These are phyloP conservation scores for Porites lobata DNA, from an alignment of 92 coral and sea anemone species.

Conservation along the genomic window DNA sequence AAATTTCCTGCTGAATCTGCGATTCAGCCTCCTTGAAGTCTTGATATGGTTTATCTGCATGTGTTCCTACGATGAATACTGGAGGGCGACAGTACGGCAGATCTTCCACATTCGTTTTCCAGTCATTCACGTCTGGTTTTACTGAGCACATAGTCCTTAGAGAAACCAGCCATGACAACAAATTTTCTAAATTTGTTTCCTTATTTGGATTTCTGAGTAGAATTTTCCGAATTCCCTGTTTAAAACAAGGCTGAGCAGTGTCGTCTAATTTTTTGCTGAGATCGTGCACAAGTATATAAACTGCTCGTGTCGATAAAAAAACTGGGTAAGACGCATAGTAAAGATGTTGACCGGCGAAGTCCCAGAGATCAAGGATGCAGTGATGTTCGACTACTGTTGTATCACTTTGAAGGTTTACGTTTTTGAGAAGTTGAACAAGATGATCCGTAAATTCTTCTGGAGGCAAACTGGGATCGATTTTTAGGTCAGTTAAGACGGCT, in stretches of 20 bases:
- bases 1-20: slow-evolving; percentile 55
- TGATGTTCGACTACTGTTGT: background rate
- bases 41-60: background rate
- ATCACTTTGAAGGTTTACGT: background rate
- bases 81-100: background rate
- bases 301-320: background rate
- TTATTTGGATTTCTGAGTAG: slow-evolving; percentile 30
- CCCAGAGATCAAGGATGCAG: background rate
- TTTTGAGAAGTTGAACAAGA: background rate
- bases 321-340: background rate
- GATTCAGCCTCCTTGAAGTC: slow-evolving; percentile 26
- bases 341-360: background rate
- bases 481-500: background rate
- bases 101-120: too few species aligned
- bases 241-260: slow-evolving; percentile 70
- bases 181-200: background rate
- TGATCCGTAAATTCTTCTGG: background rate
- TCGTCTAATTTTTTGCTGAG: slow-evolving; percentile 63
- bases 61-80: background rate
- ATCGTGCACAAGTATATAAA: slow-evolving; percentile 47
- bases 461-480: background rate
- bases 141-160: background rate
- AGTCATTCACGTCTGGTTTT: background rate
- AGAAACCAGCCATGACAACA: background rate
- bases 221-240: slow-evolving; percentile 72